These are phyloP conservation scores for Eleutherodactylus coqui DNA, from an alignment of 2,797 vertebrate genomes.

Conservation along the genomic window DNA sequence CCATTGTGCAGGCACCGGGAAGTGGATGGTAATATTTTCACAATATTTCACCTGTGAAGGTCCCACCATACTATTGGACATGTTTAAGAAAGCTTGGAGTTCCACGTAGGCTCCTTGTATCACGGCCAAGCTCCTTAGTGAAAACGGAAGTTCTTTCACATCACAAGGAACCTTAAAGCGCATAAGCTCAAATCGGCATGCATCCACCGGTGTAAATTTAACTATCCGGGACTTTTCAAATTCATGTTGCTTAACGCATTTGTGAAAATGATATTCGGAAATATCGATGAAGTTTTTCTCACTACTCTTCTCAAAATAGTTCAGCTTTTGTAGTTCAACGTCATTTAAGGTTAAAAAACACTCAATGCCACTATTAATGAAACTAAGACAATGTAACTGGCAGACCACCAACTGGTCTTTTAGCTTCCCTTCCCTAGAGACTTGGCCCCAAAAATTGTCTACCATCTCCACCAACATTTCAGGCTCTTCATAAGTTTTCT, in stretches of 20 bases:
- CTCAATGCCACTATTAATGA: conserved; percentile 83
- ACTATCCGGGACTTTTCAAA: conserved; percentile 84
- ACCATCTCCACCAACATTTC: conserved; percentile 90
- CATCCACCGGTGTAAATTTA: conserved; percentile 87
- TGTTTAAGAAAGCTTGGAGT: conserved; percentile 92
- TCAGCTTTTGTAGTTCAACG: conserved; percentile 79
- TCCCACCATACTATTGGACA: conserved; percentile 75
- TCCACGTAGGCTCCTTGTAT: conserved; percentile 94
- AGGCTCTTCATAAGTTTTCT: conserved; percentile 89
- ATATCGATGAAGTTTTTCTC: conserved; percentile 86
- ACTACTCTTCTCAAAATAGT: conserved; percentile 82
- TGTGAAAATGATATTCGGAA: conserved; percentile 84
- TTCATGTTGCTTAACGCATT: conserved; percentile 82
- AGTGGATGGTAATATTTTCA: conserved; percentile 87
- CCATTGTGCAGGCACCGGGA: conserved; percentile 92
- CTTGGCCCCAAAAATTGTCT: conserved; percentile 89
- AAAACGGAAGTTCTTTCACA: conserved; percentile 86
- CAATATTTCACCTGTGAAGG: conserved; percentile 74
- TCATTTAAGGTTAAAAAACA: conserved; percentile 96
- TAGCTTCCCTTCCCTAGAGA: conserved; percentile 84
- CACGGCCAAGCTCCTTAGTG: conserved; percentile 86
- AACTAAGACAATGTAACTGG: conserved; percentile 88
- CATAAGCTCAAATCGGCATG: conserved; percentile 91
- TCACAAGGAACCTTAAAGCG: conserved; percentile 82
- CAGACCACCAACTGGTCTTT: conserved; percentile 82